These are phyloP conservation scores for Myotis vivesi DNA, from an alignment of 2,797 vertebrate genomes.

Conservation along the genomic window DNA sequence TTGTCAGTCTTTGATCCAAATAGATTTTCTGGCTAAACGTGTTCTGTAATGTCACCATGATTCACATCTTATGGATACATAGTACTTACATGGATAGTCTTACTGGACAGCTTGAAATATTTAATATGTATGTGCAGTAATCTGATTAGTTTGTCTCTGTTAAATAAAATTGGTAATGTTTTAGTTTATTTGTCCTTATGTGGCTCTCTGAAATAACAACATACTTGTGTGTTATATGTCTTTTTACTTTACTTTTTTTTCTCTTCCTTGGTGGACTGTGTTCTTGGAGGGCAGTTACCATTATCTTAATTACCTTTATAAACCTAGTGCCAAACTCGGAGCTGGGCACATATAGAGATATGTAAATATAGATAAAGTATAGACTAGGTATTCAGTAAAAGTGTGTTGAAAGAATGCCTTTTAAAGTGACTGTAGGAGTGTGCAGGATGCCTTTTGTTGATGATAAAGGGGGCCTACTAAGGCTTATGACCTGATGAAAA, in stretches of 20 bases:
- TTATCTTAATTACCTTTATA: slow-evolving; percentile 12
- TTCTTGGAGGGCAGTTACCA: not conserved
- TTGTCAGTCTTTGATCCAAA: slow-evolving; percentile 31
- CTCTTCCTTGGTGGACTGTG: not conserved
- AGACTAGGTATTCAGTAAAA: not conserved
- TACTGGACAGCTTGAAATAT: slow-evolving; percentile 7
- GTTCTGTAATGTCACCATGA: slow-evolving; percentile 10
- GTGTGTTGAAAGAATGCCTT: not conserved
- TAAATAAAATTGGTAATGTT: slow-evolving; percentile 8
- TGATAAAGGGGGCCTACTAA: not conserved
- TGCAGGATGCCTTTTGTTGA: not conserved
- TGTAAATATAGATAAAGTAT: not conserved
- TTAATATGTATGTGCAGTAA: not conserved
- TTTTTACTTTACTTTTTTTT: not conserved
- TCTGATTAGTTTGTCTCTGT: slow-evolving; percentile 16
- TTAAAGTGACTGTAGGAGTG: not conserved
- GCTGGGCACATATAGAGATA: not conserved
- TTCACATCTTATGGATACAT: slow-evolving; percentile 24
- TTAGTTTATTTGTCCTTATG: slow-evolving; percentile 4
- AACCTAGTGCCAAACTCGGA: not conserved
- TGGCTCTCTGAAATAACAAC: slow-evolving; percentile 14
- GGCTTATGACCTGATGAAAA: not conserved
- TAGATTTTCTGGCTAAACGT: slow-evolving; percentile 29
- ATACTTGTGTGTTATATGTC: not conserved
- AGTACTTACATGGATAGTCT: not conserved